A percentile compares a stretch with the other conserved stretches of the same genome.
Conservation (phyloP, 23 tunicate species). For the Trididemnum miniatum region DNA sequence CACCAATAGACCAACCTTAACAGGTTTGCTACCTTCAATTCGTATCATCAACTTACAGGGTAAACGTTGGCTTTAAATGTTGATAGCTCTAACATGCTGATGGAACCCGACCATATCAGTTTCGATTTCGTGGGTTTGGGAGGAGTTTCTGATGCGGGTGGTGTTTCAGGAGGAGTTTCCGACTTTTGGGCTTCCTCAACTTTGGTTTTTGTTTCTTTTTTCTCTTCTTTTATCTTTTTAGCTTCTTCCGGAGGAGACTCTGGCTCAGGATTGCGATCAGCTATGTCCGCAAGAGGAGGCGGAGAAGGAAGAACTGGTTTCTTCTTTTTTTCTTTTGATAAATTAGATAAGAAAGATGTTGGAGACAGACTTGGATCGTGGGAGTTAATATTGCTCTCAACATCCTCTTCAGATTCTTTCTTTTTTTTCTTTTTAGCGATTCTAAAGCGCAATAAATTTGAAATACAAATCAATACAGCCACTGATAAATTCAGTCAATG, state of each 20-base stretch:
- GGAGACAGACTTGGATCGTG: conserved; percentile 64
- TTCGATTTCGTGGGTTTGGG: conserved; percentile 7
- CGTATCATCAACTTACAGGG: conserved; percentile 55
- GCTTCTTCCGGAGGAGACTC: conserved; percentile 9
- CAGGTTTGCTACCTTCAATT: too few relatives aligned
- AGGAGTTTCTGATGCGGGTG: neutral
- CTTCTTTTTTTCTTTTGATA: conserved; percentile 35
- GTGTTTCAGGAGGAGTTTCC: neutral
- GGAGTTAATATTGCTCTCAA: conserved; percentile 43
- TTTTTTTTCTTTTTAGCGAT: neutral
- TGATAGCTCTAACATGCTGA: conserved; percentile 83
- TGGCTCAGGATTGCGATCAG: neutral
- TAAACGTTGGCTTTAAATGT: conserved; percentile 82
- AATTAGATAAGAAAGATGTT: conserved; percentile 35
- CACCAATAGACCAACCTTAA: too few relatives aligned
- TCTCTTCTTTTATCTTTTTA: neutral
- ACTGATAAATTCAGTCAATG: too few relatives aligned
- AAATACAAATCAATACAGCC: too few relatives aligned
- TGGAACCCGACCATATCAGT: conserved; percentile 76
- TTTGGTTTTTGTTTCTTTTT: neutral
- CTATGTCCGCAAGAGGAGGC: conserved; percentile 57
- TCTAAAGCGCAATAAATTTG: too few relatives aligned
- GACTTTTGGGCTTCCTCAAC: neutral
- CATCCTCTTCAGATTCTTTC: neutral
- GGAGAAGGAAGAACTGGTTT: conserved; percentile 32